Conservation (phyloP, 2,888 invertebrate species). For the Imbricaverruca yamaguchii region DNA sequence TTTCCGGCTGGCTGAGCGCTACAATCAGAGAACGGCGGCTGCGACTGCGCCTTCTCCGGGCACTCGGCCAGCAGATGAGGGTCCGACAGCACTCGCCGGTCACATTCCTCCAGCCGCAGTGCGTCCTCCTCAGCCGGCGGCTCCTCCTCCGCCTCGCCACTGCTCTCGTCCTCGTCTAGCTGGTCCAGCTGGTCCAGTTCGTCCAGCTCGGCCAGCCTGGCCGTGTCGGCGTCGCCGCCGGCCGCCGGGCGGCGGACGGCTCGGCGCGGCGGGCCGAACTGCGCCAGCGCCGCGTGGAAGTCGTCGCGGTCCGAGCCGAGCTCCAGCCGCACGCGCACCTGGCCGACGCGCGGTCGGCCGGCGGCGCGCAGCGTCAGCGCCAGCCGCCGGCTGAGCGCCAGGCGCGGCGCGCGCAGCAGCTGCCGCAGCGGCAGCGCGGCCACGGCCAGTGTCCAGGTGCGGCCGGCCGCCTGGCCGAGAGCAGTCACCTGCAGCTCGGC, state of each 20-base stretch:
- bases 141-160: background rate
- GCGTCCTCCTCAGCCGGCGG: background rate
- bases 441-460: slow-evolving; percentile 9
- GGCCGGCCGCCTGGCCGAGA: slow-evolving; percentile 3
- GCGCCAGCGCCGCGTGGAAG: slow-evolving; percentile 9
- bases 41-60: background rate
- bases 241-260: background rate
- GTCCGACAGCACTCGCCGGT: background rate
- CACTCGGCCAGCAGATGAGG: background rate
- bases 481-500: slow-evolving; percentile 10
- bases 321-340: background rate
- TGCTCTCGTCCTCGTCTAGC: background rate
- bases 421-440: slow-evolving; percentile 19
- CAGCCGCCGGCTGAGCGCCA: background rate
- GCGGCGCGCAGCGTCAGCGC: slow-evolving; percentile 19
- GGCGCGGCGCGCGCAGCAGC: slow-evolving; percentile 18
- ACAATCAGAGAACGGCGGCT: background rate
- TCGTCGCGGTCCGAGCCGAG: slow-evolving; percentile 5
- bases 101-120: background rate
- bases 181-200: background rate
- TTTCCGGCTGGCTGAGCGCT: background rate
- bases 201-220: background rate
- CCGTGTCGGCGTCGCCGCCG: background rate
- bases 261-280: background rate
- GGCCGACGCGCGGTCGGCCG: slow-evolving; percentile 9